Conservation (phyloP, 1,140 invertebrate genomes). For the Eupristina koningsbergeri region DNA sequence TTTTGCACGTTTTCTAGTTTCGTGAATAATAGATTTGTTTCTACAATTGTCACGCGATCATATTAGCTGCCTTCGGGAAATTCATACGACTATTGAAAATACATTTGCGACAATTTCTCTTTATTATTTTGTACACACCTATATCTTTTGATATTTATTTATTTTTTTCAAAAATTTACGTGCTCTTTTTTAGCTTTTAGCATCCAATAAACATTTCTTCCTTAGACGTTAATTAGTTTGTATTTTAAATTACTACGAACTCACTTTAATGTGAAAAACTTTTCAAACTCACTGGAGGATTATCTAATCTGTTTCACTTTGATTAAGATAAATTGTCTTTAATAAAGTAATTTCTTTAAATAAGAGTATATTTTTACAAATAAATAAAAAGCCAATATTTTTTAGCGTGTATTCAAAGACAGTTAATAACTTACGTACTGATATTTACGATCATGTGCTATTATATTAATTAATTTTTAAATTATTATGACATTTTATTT, state of each 20-base stretch:
- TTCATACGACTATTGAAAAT: background rate
- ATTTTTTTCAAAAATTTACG: too few species aligned
- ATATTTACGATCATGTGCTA: background rate
- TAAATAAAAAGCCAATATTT: background rate
- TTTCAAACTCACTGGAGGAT: background rate
- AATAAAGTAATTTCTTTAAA: background rate
- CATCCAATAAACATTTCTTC: background rate
- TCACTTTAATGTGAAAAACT: background rate
- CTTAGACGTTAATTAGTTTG: too few species aligned
- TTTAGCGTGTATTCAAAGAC: background rate
- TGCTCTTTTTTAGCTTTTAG: background rate
- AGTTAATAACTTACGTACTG: background rate
- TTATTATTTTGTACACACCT: background rate
- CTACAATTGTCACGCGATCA: background rate
- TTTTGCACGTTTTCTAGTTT: background rate
- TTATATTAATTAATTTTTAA: background rate
- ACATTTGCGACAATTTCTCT: background rate
- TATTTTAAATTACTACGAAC: too few species aligned
- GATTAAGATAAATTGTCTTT: background rate
- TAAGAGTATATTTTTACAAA: background rate
- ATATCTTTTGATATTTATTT: background rate
- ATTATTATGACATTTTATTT: background rate
- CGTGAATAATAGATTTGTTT: background rate
- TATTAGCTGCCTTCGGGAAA: background rate
- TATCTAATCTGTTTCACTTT: background rate